Evolutionary conservation across 1,140 invertebrate genomes (phyloP), one percentile per base, ranked within the genome.

Genomic region (Anagrus nilaparvatae): DNA sequence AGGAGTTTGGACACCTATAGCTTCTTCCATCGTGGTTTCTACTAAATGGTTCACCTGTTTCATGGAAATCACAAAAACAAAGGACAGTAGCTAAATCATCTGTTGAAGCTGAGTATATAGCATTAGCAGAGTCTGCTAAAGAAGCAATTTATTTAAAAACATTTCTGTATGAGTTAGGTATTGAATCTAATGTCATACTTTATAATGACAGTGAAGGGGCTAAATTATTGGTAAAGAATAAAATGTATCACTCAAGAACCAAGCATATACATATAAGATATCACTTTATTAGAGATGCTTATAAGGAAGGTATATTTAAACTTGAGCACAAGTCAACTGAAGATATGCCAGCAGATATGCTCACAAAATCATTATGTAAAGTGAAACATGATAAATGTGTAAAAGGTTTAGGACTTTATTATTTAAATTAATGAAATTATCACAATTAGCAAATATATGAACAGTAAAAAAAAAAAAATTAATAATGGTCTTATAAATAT

Each of bases 71-170:
- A 3, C 27, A 32, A 9, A 57, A 57, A 19, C 52, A 54, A 35
- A 18, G 38, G 1, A 53, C 49, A 0, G 42, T 47, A 12, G 53
- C 49, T 0, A 27, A 67, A 16, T 65, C 59, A 0, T 55, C 58
- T 0, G 63, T 58, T 10, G 62, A 70, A 42, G 54, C 59, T 3
- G 63, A 70, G 40, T 70, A 67, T 28, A 57, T 65, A 35, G 51
- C 54, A 2, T 20, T 61, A 2, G 19, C 53, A 4, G 53, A 59
- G 13, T 55, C 50, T 3, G 21, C 43, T 0, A 54, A 55, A 40
- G 51, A 60, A 36, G 41, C 42, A 1, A 41, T 49, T 3, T 46
- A 49, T 28, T 14, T 52, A 1, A 16, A 16, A 7, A n/a, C 30
- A 0, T 51, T 60, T 20, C 30, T 52, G 7, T 34, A 30, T 9